A percentile compares a stretch with the other conserved stretches of the same genome.
phyloP scores from a whole-genome alignment of 2,888 invertebrate genomes.

The Conops quadrifasciatus region DNA sequence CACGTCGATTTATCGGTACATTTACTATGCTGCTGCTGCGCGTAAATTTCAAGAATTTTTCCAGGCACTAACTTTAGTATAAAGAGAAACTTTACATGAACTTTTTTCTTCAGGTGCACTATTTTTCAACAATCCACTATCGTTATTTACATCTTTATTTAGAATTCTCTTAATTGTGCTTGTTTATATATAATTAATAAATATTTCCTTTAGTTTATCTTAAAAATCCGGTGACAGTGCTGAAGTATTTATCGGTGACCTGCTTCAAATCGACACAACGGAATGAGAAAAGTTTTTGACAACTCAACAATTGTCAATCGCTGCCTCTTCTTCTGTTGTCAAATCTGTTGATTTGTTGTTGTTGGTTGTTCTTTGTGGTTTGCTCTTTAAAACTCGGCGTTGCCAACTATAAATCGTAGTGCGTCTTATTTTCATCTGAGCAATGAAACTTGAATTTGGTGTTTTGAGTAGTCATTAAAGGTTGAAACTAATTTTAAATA shows the following conservation, averaged over 20 bases:
- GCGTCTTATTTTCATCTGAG: neutral
- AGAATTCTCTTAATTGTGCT: neutral
- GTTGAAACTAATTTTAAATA: too few species aligned
- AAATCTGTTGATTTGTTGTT: conserved; percentile 1
- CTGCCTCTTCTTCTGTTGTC: neutral
- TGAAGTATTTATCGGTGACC: neutral
- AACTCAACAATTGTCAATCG: conserved; percentile 36
- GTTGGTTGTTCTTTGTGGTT: neutral
- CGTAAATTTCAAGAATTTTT: conserved; percentile 11
- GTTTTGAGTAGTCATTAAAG: too few species aligned
- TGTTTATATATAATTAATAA: neutral
- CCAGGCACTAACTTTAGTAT: neutral
- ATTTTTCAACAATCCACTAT: neutral
- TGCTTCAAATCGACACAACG: conserved; percentile 17
- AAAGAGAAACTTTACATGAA: conserved; percentile 6
- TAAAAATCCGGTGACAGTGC: neutral
- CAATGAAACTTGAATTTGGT: too few species aligned
- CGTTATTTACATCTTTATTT: neutral
- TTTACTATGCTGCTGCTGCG: conserved; percentile 15
- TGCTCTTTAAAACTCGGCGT: neutral
- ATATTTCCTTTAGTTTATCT: neutral
- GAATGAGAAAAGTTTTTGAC: conserved; percentile 37
- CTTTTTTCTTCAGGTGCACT: neutral
- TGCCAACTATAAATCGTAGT: neutral
- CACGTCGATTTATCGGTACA: conserved; percentile 10